Evolutionary conservation across 2,888 invertebrate species (phyloP), one percentile per base, ranked within the genome.

Genomic region (Pediacus dermestoides): DNA sequence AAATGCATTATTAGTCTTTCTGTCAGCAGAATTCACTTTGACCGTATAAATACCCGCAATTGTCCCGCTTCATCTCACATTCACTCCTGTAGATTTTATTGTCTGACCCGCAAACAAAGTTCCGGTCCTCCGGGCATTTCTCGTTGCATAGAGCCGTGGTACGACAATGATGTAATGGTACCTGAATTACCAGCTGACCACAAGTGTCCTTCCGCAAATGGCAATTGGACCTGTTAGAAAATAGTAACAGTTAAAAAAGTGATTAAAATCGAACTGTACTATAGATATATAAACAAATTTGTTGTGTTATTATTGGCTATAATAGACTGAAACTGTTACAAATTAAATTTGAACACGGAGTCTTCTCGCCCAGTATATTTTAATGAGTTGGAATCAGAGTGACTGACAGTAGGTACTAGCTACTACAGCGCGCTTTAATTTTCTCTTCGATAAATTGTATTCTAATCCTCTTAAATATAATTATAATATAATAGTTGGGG

Each of bases 11-110:
- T n/a, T 9, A 4, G 26, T 7, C 4, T 26, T 26, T 6, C 9
- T 26, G 4, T 7, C 9, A 4, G 26, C n/a, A 13, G 14, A 4
- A 28, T 11, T 4, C 4, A 28, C 10, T 28, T 28, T 28, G 13
- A 14, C 28, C 23, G 10, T 23, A 37, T 21, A 16, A 16, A 71
- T 60, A 85, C 86, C 87, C 91, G 71, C 91, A 92, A 64, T 91
- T 91, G 63, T 85, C 85, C 64, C 85, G 81, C 68, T 86, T 88
- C 91, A 92, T 92, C 64, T 89, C 82, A 61, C 92, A 92, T 70
- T 89, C 88, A 66, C 86, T 90, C 59, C 84, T 81, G 70, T 92
- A 91, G 66, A 92, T 86, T 62, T 88, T 82, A 68, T 88, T 89
- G 68, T 92, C 91, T 4, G 89, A 90, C 18, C 88, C 90, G 64